A percentile compares a stretch with the other conserved stretches of the same genome.
These are phyloP conservation scores for Nothoprocta perdicaria DNA, from an alignment of 2,113 vertebrate species.

Conservation along the genomic window DNA sequence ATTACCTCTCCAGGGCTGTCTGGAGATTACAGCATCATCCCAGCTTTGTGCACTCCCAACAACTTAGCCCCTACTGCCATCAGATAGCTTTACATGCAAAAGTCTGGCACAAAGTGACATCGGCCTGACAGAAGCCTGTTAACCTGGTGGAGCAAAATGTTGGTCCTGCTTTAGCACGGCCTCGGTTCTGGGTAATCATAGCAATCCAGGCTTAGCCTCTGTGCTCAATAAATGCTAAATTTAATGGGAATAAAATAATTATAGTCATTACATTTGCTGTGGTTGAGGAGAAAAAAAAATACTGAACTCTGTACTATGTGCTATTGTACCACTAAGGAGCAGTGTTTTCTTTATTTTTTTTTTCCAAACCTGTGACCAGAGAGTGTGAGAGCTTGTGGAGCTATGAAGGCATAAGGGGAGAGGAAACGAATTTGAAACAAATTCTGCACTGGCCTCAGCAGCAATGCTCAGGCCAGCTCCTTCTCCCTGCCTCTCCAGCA, in stretches of 20 bases:
- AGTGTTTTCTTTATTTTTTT: neutral
- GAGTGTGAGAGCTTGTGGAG: neutral
- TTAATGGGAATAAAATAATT: neutral
- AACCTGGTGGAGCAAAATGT: rapidly evolving
- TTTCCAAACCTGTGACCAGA: neutral
- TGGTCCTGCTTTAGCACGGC: neutral
- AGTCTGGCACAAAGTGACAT: neutral
- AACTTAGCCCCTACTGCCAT: neutral
- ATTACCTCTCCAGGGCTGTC: neutral
- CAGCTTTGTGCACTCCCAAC: neutral
- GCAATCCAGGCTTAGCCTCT: neutral
- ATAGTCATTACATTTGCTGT: neutral
- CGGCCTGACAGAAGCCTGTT: neutral
- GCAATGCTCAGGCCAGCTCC: neutral
- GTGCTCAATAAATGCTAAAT: neutral
- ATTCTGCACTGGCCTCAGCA: neutral
- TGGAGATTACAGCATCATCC: neutral
- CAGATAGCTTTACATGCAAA: neutral
- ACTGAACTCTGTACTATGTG: neutral
- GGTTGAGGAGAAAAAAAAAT: neutral
- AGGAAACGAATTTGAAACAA: neutral
- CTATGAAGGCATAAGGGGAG: neutral
- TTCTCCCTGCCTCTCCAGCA: neutral
- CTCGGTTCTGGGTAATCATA: neutral
- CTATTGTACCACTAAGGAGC: neutral